Evolutionary conservation across 53 echinoderm and acorn worm species (phyloP).

Genomic region (Echinarachnius parma): DNA sequence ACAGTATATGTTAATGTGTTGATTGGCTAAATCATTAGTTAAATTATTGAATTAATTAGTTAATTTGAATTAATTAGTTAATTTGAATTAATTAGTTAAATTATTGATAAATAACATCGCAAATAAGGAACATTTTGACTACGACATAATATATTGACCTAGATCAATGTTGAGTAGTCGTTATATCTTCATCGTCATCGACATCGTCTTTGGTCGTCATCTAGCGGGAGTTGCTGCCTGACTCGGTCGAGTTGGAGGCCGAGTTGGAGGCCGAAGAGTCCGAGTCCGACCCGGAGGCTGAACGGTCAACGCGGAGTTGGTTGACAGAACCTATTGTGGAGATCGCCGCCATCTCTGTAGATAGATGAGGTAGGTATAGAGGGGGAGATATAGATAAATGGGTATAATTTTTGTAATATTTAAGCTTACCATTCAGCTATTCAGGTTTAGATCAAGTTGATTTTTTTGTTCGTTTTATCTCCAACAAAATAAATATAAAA

Average conservation of each 20-base stretch:
- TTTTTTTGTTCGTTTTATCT: no score
- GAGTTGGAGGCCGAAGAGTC: no score
- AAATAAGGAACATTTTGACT: no score
- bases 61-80: no score
- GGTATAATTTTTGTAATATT: no score
- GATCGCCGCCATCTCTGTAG: not conserved
- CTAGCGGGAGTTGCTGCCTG: not conserved
- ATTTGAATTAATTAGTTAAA: not conserved
- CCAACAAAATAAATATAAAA: no score
- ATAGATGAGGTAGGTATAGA: no score
- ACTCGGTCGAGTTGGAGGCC: slow-evolving; percentile 8
- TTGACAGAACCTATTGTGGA: not conserved
- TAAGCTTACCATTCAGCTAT: no score
- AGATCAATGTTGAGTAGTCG: no score
- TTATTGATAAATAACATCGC: not conserved
- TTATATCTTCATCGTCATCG: not conserved
- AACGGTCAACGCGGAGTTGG: not conserved
- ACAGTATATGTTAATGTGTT: not conserved
- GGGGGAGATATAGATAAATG: no score
- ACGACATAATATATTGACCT: no score
- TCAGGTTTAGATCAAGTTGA: no score
- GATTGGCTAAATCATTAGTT: not conserved
- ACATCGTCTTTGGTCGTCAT: not conserved
- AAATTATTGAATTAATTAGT: not conserved
- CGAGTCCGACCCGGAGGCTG: slow-evolving; percentile 12